Base-by-base conservation (phyloP, 2,888 invertebrate species). In the Eudemis profundana region DNA sequence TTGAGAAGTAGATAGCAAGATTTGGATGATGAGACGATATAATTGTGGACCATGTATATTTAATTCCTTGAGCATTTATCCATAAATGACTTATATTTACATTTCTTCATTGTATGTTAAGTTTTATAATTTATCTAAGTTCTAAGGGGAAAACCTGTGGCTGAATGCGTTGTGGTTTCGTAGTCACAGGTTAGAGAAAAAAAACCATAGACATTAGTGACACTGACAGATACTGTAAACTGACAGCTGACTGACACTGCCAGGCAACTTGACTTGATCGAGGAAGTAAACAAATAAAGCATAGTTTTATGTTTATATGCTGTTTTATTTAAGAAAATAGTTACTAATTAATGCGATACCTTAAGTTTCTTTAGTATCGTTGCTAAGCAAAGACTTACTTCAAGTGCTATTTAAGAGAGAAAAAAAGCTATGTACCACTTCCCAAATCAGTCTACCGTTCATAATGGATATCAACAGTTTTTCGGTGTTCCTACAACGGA, bases 401-500 rank as follows among this genome's bases (percentile, higher is more conserved):
- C 12, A 0, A 19, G 4, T 3, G 27, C n/a, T n/a, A n/a, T n/a
- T n/a, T n/a, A n/a, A n/a, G 8, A 33, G 12, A 4, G 8, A 2
- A n/a, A 14, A 5, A 56, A 12, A 40, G 50, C 42, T 8, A 78
- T 79, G 78, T 79, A 77, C 61, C 74, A 79, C 44, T 77, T 70
- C 61, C 69, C 66, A 93, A 97, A 62, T 47, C 76, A 77, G 70
- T 72, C 76, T 42, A 56, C 73, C 56, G 74, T 72, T n/a, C 69
- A 75, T 27, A 77, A 74, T 27, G 65, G 65, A 4, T 79, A 79
- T 60, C 72, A 75, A 36, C 75, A 74, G 46, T 65, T 53, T 53
- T 65, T 53, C 40, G 60, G 53, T 7, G 12, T 51, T 46, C 36
- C 38, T 64, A 68, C 74, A 5, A 47, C 69, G 38, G 70, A 70